A percentile compares a stretch with the other conserved stretches of the same genome.
phyloP scores from a whole-genome alignment of 2,797 vertebrate species.

The Delichon dasypus region DNA sequence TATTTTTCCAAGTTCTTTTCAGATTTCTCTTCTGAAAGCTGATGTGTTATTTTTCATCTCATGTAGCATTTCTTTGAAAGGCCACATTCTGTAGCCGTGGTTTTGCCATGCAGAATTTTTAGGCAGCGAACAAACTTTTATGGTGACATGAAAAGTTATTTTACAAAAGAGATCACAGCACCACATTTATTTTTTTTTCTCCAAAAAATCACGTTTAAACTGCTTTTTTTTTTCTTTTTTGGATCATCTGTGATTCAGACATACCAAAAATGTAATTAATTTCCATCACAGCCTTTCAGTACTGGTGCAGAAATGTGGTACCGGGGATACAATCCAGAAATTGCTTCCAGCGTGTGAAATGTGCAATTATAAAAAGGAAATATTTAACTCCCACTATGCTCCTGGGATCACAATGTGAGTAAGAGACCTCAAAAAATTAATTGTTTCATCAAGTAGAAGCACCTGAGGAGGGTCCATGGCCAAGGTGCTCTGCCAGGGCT shows the following conservation, averaged over 20 bases:
- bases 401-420: constrained; percentile 10
- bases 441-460: not conserved
- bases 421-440: not conserved
- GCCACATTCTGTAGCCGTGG: not conserved
- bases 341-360: constrained; percentile 34
- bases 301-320: not conserved
- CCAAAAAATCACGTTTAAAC: not conserved
- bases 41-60: not conserved
- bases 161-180: not conserved
- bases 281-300: not conserved
- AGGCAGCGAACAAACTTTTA: not conserved
- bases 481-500: not conserved
- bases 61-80: not conserved
- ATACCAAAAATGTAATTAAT: constrained; percentile 20
- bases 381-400: not conserved
- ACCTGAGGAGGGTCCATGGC: not conserved
- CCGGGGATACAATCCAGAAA: not conserved
- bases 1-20: constrained; percentile 1
- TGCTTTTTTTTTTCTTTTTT: not conserved
- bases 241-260: not conserved
- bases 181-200: not conserved
- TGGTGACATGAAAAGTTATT: not conserved
- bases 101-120: not conserved
- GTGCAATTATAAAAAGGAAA: constrained; percentile 23
- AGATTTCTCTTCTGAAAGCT: not conserved